Base-by-base conservation (phyloP, 2,888 invertebrate species). In the Lottia gigantea region DNA sequence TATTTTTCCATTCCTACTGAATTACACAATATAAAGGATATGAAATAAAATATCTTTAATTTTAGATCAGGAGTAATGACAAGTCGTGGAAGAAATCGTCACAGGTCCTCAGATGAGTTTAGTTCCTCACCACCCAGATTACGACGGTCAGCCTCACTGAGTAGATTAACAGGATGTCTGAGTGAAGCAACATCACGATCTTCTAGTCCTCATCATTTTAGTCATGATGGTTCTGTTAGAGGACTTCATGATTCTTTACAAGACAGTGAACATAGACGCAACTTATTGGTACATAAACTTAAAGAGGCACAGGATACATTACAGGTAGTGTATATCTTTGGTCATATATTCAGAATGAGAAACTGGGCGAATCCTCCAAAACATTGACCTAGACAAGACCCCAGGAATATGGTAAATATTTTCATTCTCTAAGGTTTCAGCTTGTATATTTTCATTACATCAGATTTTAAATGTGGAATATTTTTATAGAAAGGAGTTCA, bases 291-390 rank as follows among this genome's bases (percentile, higher is more conserved):
- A 66, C 80, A 85, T 66, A 86, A 85, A 74, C 75, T 87, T 19
- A 82, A 83, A 70, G 86, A 86, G 69, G 86, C 87, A 2, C 85
- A 86, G 68, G 83, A 82, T 47, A 86, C 85, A 15, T 73, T 87
- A 46, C 80, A 84, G 78, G 86, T 86, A 31, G 31, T 6, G 40
- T 3, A 4, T 8, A 11, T 11, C 40, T 40, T 40, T 40, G 40
- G 6, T 31, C 31, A n/a, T n/a, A n/a, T n/a, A n/a, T n/a, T n/a
- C n/a, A n/a, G n/a, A n/a, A n/a, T n/a, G n/a, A n/a, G n/a, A n/a
- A n/a, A n/a, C n/a, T n/a, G n/a, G n/a, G n/a, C n/a, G n/a, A n/a
- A n/a, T 4, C 6, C 31, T 31, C 6, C 31, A 4, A 31, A 31
- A 31, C 31, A 31, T 6, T 31, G 31, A 31, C 6, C 31, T 31